A percentile compares a stretch with the other conserved stretches of the same genome.
Evolutionary conservation across 1,140 invertebrate genomes (phyloP).

Genomic region (Leucophenga varia): DNA sequence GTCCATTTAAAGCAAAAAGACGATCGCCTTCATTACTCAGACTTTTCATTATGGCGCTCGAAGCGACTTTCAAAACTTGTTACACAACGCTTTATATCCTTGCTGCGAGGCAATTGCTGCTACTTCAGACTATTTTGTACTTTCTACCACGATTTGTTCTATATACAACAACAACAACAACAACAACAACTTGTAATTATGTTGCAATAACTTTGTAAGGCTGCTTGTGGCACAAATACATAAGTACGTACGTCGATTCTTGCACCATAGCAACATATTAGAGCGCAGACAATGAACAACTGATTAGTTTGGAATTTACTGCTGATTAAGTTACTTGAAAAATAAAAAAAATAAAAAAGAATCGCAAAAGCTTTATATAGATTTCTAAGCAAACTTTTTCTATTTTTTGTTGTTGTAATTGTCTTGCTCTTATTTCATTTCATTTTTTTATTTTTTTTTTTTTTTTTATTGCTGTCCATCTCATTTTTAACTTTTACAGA

Average conservation of each 20-base stretch:
- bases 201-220: conserved; percentile 35
- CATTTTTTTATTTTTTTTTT: no score
- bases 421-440: conserved; percentile 1
- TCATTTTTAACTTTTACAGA: no score
- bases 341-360: no score
- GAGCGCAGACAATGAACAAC: conserved; percentile 37
- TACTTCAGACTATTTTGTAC: background rate
- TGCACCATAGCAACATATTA: background rate
- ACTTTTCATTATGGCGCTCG: no score
- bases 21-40: no score
- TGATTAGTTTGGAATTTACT: conserved; percentile 53
- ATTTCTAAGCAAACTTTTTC: background rate
- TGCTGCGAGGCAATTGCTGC: no score
- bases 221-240: conserved; percentile 27
- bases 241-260: conserved; percentile 26
- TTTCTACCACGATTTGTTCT: no score
- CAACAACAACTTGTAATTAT: conserved; percentile 36
- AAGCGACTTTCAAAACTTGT: no score
- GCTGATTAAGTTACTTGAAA: conserved; percentile 47
- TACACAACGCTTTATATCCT: no score
- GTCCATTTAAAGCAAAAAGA: background rate
- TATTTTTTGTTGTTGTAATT: conserved; percentile 8
- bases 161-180: conserved; percentile 2
- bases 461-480: no score
- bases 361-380: background rate